Evolutionary conservation across 1,140 invertebrate species (phyloP).

Genomic region (Anastrepha ludens): DNA sequence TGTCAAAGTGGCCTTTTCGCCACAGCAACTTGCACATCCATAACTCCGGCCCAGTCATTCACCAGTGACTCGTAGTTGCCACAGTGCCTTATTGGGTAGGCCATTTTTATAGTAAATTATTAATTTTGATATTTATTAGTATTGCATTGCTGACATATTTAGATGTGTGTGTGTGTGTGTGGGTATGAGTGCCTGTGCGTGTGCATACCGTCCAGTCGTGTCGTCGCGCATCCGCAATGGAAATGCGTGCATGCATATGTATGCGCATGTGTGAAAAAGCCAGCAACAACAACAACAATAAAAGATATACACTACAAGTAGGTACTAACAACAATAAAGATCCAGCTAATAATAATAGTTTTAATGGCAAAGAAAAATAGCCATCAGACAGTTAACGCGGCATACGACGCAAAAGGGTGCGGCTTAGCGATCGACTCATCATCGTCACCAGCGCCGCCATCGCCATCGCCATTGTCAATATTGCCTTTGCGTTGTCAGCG

Average conservation of each 20-base stretch:
- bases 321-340: not conserved
- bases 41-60: slow-evolving; percentile 7
- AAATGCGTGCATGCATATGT: not conserved
- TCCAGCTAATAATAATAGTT: not conserved
- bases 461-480: not conserved
- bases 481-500: not conserved
- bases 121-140: slow-evolving; percentile 40
- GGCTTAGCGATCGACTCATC: not conserved
- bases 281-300: not conserved
- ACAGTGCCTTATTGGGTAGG: slow-evolving; percentile 1
- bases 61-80: not conserved
- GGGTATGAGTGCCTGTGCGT: not conserved
- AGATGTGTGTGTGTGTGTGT: not conserved
- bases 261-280: not conserved
- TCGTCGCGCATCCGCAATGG: slow-evolving; percentile 7
- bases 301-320: not conserved
- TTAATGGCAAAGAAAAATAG: slow-evolving; percentile 29
- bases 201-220: not conserved
- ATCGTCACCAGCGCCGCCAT: not conserved
- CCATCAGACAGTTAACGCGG: not conserved
- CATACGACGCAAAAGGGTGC: not conserved
- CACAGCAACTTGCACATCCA: not conserved
- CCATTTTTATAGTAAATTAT: slow-evolving; percentile 18
- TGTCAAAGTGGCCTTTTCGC: too few species aligned
- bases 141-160: slow-evolving; percentile 32